These are phyloP conservation scores for Otolemur garnettii DNA, from an alignment of 2,113 vertebrate genomes.

Conservation along the genomic window DNA sequence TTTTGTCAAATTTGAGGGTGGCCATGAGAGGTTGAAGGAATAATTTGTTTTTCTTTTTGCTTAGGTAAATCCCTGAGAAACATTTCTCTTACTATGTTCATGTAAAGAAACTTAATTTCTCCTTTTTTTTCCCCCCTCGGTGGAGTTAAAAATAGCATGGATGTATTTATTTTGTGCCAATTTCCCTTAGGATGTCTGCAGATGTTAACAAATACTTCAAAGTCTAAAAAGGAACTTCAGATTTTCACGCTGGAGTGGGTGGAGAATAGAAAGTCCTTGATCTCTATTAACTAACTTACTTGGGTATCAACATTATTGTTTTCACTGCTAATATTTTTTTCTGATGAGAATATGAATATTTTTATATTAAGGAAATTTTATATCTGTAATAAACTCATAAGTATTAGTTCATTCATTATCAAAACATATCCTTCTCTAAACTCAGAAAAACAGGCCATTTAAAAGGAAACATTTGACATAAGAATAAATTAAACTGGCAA, in stretches of 20 bases:
- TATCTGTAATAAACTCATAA: background rate
- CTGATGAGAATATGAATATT: constrained; percentile 30
- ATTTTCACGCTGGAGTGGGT: constrained; percentile 57
- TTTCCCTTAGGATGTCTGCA: constrained; percentile 79
- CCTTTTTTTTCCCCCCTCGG: background rate
- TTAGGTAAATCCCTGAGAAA: constrained; percentile 24
- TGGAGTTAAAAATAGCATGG: constrained; percentile 70
- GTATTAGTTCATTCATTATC: constrained; percentile 26
- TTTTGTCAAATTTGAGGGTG: background rate
- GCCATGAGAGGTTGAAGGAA: background rate
- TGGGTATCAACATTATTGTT: background rate
- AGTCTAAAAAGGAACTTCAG: constrained; percentile 65
- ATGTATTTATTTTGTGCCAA: constrained; percentile 72
- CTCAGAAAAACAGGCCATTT: constrained; percentile 15
- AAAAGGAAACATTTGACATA: background rate
- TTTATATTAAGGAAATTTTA: constrained; percentile 59
- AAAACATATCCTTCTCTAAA: constrained; percentile 45
- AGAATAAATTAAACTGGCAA: constrained; percentile 39
- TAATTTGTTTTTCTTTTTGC: constrained; percentile 7
- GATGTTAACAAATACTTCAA: constrained; percentile 79
- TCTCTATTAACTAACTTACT: constrained; percentile 48
- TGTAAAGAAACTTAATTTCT: constrained; percentile 57
- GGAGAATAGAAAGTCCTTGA: constrained; percentile 44
- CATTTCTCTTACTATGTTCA: constrained; percentile 54
- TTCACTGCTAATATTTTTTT: constrained; percentile 9